These are phyloP conservation scores for Candidula unifasciata DNA, from an alignment of 2,888 invertebrate genomes.

Conservation along the genomic window DNA sequence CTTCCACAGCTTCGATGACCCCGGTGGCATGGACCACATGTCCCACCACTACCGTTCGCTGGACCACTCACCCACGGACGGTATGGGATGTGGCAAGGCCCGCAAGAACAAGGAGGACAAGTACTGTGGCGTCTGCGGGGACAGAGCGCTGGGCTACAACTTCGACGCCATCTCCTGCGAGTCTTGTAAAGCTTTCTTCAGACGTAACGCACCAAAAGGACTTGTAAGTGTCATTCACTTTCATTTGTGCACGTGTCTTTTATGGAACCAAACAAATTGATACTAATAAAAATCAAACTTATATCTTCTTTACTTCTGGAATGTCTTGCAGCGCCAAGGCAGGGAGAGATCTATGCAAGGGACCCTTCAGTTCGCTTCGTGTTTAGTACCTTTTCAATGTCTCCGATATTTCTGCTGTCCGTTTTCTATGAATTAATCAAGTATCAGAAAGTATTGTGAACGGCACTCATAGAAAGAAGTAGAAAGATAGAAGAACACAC, in stretches of 20 bases:
- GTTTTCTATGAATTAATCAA: too few species aligned
- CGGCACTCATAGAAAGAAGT: too few species aligned
- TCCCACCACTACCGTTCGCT: conserved; percentile 64
- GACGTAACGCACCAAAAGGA: conserved; percentile 78
- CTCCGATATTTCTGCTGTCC: too few species aligned
- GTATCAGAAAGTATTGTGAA: too few species aligned
- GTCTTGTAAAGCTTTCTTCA: conserved; percentile 78
- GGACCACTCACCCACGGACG: conserved; percentile 68
- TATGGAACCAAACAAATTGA: not conserved
- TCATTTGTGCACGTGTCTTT: not conserved
- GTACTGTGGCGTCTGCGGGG: conserved; percentile 78
- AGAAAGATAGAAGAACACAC: too few species aligned
- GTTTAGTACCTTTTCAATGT: too few species aligned
- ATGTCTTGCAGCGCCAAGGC: too few species aligned
- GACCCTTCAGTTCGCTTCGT: too few species aligned
- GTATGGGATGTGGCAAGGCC: conserved; percentile 63
- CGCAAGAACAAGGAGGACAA: conserved; percentile 78
- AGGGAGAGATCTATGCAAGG: too few species aligned
- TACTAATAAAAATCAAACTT: too few species aligned
- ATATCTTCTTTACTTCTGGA: too few species aligned
- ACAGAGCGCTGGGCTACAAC: conserved; percentile 77
- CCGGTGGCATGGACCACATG: conserved; percentile 68
- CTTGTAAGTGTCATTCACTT: conserved; percentile 70
- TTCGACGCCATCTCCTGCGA: conserved; percentile 79
- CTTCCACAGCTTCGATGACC: conserved; percentile 72